phyloP scores from a whole-genome alignment of 2,797 vertebrate genomes.

The Hyperoplus lanceolatus region DNA sequence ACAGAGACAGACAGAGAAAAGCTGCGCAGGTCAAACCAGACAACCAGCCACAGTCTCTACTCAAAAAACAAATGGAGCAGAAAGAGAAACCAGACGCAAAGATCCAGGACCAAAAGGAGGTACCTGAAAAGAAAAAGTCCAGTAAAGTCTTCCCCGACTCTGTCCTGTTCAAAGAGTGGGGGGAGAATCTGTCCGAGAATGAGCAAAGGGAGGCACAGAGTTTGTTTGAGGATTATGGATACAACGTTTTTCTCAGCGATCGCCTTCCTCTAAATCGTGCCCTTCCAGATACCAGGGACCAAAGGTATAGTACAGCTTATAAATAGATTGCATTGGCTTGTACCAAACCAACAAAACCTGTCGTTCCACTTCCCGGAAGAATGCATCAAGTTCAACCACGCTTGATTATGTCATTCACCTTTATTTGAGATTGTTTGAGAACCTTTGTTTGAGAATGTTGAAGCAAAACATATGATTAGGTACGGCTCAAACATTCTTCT shows the following conservation, averaged over 20 bases:
- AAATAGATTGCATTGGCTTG: too few relatives aligned
- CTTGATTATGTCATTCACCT: background rate
- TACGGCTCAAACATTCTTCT: background rate
- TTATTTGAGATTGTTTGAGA: background rate
- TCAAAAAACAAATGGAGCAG: background rate
- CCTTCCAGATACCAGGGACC: slow-evolving; percentile 86
- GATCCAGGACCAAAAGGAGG: too few relatives aligned
- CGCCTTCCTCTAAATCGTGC: slow-evolving; percentile 89
- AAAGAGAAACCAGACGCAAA: background rate
- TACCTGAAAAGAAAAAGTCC: slow-evolving; percentile 5
- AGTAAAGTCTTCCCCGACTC: slow-evolving; percentile 65
- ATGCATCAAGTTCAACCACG: too few relatives aligned
- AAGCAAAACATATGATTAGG: too few relatives aligned
- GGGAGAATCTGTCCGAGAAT: slow-evolving; percentile 89
- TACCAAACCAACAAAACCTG: fast-evolving
- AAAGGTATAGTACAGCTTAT: slow-evolving; percentile 58
- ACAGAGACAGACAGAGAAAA: slow-evolving; percentile 1
- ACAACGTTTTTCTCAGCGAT: slow-evolving; percentile 96
- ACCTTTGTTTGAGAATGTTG: too few relatives aligned
- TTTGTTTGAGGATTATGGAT: slow-evolving; percentile 92
- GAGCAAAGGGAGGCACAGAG: slow-evolving; percentile 87
- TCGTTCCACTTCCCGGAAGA: too few relatives aligned
- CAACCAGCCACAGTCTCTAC: background rate
- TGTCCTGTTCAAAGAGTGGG: slow-evolving; percentile 89
- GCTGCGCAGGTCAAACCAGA: slow-evolving; percentile 1